Evolutionary conservation across 2,888 invertebrate genomes (phyloP).

Genomic region (Petrophora chlorosata): DNA sequence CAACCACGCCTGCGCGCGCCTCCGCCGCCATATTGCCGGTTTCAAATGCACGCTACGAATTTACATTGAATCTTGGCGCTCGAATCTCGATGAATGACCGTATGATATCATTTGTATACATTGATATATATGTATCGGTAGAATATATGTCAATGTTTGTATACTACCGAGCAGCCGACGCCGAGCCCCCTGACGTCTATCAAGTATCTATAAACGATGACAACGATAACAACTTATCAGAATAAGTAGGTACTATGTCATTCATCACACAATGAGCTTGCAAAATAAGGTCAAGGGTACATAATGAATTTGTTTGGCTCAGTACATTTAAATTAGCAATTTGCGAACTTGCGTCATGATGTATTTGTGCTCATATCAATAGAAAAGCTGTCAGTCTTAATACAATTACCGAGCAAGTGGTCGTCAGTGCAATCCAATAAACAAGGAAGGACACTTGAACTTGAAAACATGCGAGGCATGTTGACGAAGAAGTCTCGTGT

Average conservation of each 20-base stretch:
- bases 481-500: neutral
- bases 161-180: too few species aligned
- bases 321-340: slow-evolving; percentile 38
- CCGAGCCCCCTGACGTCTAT: slow-evolving; percentile 47
- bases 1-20: slow-evolving; percentile 83
- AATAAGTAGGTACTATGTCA: slow-evolving; percentile 10
- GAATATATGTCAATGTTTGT: too few species aligned
- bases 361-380: slow-evolving; percentile 20
- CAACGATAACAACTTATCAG: slow-evolving; percentile 21
- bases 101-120: too few species aligned
- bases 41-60: slow-evolving; percentile 46
- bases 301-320: slow-evolving; percentile 38
- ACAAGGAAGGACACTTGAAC: slow-evolving; percentile 19
- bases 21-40: slow-evolving; percentile 70
- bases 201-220: too few species aligned
- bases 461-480: neutral
- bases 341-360: slow-evolving; percentile 35
- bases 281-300: slow-evolving; percentile 55
- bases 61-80: too few species aligned
- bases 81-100: too few species aligned
- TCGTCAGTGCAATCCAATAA: slow-evolving; percentile 18
- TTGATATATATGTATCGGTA: too few species aligned
- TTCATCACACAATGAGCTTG: slow-evolving; percentile 35
- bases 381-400: slow-evolving; percentile 19
- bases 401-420: slow-evolving; percentile 9